Evolutionary conservation across 1,140 invertebrate genomes (phyloP), one percentile per base, ranked within the genome.

Genomic region (Drosophila yakuba): DNA sequence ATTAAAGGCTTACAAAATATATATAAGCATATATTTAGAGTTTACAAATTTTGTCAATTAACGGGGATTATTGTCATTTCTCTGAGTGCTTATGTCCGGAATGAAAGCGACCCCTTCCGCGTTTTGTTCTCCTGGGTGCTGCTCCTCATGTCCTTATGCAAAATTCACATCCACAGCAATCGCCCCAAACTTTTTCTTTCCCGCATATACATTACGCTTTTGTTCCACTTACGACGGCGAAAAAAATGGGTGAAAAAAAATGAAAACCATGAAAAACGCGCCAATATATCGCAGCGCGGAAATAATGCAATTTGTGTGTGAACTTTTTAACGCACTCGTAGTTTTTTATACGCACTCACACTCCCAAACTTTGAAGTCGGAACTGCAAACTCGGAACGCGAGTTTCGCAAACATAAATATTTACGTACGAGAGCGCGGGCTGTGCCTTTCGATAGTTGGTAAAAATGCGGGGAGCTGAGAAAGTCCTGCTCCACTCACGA

Each of bases 281-380:
- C 76, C 83, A 89, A 88, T 88, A 89, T 88, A 88, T 80, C 60
- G 84, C 67, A 75, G 75, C 58, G 51, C 74, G 80, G 50, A 88
- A 67, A 89, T 89, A 88, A 88, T 88, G 84, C 84, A 88, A 88
- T 88, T 88, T 88, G 84, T 88, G 84, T 88, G 77, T 88, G 84
- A 89, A 88, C 84, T 88, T 88, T 86, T 88, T 83, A 83, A 89
- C 85, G 77, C 79, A 89, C 73, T 68, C 61, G 64, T 64, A 68
- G 64, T 68, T 68, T 64, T 84, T 88, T 83, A 51, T 60, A 50
- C 38, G 14, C 11, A 41, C 72, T 36, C 58, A 50, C n/a, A 36
- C 41, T 61, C 45, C 36, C 56, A 44, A 48, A 25, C 41, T 66
- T 59, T 41, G 45, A 44, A 60, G 15, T 54, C 36, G 52, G 55